phyloP scores from a whole-genome alignment of 2,797 vertebrate genomes.

The Prionace glauca region DNA sequence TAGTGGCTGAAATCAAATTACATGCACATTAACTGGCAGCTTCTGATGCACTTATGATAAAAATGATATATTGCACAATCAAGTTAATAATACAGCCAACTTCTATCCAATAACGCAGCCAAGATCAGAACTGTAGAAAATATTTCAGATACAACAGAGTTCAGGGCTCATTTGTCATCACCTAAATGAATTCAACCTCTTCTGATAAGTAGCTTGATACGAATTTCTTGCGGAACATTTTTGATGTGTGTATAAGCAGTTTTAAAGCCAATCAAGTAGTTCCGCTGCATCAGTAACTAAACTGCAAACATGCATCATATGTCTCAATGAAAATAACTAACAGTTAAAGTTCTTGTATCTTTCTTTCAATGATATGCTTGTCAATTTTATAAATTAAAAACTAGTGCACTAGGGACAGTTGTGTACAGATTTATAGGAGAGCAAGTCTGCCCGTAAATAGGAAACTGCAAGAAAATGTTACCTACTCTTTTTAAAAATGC shows the following conservation, averaged over 20 bases:
- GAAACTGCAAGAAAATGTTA: not conserved
- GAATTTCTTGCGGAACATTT: not conserved
- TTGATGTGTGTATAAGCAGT: not conserved
- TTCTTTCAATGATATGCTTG: not conserved
- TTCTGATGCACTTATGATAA: not conserved
- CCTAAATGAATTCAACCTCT: not conserved
- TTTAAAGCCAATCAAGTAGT: not conserved
- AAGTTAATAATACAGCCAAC: not conserved
- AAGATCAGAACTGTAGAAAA: not conserved
- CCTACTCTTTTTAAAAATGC: not conserved
- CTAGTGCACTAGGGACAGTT: not conserved
- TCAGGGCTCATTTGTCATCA: not conserved
- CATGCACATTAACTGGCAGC: not conserved
- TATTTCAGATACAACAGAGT: not conserved
- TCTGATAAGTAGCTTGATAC: not conserved
- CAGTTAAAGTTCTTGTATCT: not conserved
- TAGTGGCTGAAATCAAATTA: not conserved
- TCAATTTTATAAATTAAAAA: conserved; percentile 24
- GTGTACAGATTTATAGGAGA: not conserved
- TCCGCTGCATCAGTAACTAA: not conserved
- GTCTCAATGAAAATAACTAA: not conserved
- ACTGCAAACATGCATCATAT: not conserved
- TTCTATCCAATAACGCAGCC: not conserved
- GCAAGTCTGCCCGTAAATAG: not conserved
- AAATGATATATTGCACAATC: not conserved